Base-by-base conservation (phyloP, 1,140 invertebrate species). In the Musca domestica region DNA sequence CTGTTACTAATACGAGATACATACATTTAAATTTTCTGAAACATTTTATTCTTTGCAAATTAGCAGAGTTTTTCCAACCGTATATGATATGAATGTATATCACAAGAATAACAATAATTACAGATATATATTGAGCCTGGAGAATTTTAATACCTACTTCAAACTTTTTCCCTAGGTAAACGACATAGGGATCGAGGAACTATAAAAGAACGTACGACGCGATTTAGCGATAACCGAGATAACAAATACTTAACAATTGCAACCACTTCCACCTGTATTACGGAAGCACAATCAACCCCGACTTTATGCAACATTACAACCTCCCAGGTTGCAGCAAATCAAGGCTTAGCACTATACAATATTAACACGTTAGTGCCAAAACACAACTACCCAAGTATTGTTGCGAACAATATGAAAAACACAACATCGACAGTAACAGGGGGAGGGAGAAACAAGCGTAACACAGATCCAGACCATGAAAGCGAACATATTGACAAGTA, bases 201-300 rank as follows among this genome's bases (percentile, higher is more conserved):
- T 19, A 75, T 75, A 5, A 78, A 74, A 52, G 78, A 81, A 58
- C 71, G 78, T 1, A 79, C 76, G 5, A 79, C 78, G 0, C 75
- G 78, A 12, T 81, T 81, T 23, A 81, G 78, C 66, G 78, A 80
- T 70, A 79, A 79, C 23, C 79, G 81, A 58, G 78, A 81, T 19
- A 71, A 73, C 14, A 80, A 77, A 68, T 69, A 27, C 69, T n/a
- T 34, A 49, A 6, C 71, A 64, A 56, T 58, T 17, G 17, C 34
- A 19, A 23, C 65, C 14, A 66, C 66, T 4, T 48, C 64, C 10
- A 72, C 63, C n/a, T 80, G 71, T 64, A 71, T 77, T 0, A 72
- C 71, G 23, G 49, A 69, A 27, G 27, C 56, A 34, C 12, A 27
- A 41, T n/a, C n/a, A 61, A 61, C 19, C 10, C 6, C 56, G 5